Evolutionary conservation across 2,888 invertebrate species (phyloP), one percentile per base, ranked within the genome.

Genomic region (Pseudococcus longispinus): DNA sequence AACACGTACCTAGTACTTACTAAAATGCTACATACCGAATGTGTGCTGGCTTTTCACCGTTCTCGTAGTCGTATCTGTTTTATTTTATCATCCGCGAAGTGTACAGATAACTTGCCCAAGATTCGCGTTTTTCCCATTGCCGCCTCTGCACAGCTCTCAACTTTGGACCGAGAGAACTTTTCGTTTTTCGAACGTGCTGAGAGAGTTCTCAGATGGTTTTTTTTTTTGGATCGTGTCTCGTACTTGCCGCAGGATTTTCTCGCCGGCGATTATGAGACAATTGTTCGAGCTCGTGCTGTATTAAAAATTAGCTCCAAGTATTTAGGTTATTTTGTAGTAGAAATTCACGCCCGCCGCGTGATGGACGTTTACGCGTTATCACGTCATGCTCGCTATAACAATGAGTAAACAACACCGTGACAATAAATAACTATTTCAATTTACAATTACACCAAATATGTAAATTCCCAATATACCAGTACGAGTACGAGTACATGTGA

Each of bases 381-480:
- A 80, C 42, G 77, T 80, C 77, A 80, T 80, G 77, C 77, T 42
- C 77, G 77, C 18, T n/a, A 20, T 37, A 42, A 42, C 77, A 42
- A 80, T 20, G 42, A 20, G 77, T 80, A 80, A 80, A 80, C 77
- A 80, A 20, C 77, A 80, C 37, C 77, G 77, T 80, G 77, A 80
- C 77, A 80, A 80, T 42, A 80, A 80, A 29, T 80, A 60, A 42
- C 77, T 80, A 42, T 80, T 80, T 80, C 77, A 80, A 80, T 80
- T 80, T 80, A 80, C 37, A 42, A 80, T 80, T 80, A 80, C 37
- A 80, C 20, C 77, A 80, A 42, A 80, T 42, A 42, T 80, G 42
- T 80, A 80, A 80, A 80, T 70, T 70, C 70, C 29, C 70, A 29
- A 70, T 80, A 77, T 37, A 29, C 60, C 20, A 4, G 13, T 13